Evolutionary conservation across 2,888 invertebrate species (phyloP), one percentile per base, ranked within the genome.

Genomic region (Alloscopus bannaensis): DNA sequence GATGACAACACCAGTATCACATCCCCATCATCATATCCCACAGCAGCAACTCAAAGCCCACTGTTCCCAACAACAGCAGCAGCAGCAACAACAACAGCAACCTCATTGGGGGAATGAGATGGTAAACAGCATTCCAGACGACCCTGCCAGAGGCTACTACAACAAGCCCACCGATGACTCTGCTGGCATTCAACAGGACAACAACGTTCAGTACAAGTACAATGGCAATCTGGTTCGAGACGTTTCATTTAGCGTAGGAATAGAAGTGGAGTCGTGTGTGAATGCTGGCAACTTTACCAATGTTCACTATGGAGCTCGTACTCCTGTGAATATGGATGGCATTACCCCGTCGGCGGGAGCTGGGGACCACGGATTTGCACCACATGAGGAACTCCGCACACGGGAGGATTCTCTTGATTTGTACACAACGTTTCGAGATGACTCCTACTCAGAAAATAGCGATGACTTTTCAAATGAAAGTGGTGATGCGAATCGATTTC

Each of bases 201-300:
- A n/a, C 22, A 68, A 50, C 31, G 69, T 42, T 60, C 76, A 50
- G 24, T 76, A 76, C 36, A 76, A 84, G 47, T 83, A 84, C 73
- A 78, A 81, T 42, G 81, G 81, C 71, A 88, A 87, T 83, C 88
- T 91, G 85, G 87, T 92, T 81, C 89, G 91, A 83, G 91, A 91
- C 86, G 90, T 91, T 22, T 81, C 86, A 18, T 86, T 87, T 45
- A 83, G 83, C 60, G 90, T 91, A 31, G 90, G 91, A 86, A 89
- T 91, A 59, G 91, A 91, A 87, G 91, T 91, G 73, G 92, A 91
- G 87, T 90, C 91, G 52, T 93, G 93, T 87, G 91, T 92, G 22
- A 92, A 91, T 87, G 89, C 91, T 77, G 92, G 92, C 28, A 92
- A 91, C 87, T 93, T 92, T 87, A 92, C 91, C 84, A 92, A 92